Conservation (phyloP, 2,797 vertebrate genomes). For the Heteromormyrus szaboi region DNA sequence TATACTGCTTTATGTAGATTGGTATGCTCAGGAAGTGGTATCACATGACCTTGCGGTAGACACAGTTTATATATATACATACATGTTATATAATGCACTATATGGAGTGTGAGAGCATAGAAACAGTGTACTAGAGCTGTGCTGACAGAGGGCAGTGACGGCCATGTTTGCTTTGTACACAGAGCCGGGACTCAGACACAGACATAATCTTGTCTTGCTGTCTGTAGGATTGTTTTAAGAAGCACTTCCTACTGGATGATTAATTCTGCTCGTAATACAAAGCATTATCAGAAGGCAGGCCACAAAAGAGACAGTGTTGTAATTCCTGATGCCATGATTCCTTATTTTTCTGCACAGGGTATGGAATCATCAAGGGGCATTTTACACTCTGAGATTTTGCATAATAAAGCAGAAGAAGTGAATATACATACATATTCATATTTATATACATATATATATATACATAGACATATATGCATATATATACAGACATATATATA, state of each 20-base stretch:
- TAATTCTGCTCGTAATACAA: neutral
- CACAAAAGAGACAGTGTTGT: neutral
- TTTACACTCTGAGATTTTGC: neutral
- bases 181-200: neutral
- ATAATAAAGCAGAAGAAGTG: neutral
- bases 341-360: neutral
- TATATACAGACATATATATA: neutral
- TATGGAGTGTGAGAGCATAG: neutral
- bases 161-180: neutral
- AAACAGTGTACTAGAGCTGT: neutral
- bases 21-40: neutral
- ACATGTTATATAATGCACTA: neutral
- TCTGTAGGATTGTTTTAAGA: neutral
- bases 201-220: neutral
- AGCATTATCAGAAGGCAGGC: neutral
- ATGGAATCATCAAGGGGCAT: neutral
- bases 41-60: neutral
- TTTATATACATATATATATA: neutral
- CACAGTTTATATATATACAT: neutral
- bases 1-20: constrained; percentile 4
- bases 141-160: neutral
- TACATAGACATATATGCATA: neutral
- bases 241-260: neutral
- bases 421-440: neutral
- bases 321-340: neutral